phyloP scores from a whole-genome alignment of 2,888 invertebrate species.

The Amblyjoppa fuscipennis region DNA sequence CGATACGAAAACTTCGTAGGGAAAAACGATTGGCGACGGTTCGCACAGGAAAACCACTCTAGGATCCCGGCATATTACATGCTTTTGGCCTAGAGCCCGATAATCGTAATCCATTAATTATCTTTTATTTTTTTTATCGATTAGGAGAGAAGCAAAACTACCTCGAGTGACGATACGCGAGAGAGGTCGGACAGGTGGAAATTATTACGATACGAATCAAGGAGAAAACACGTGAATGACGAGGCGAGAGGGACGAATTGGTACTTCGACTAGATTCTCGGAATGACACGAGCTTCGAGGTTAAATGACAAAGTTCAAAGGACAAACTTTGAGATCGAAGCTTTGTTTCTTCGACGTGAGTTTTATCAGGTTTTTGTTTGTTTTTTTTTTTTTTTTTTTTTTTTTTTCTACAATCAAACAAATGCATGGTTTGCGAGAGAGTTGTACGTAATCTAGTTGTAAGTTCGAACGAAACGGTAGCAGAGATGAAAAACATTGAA shows the following conservation, averaged over 20 bases:
- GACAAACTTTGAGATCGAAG: background rate
- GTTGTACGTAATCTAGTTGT: background rate
- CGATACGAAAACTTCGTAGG: slow-evolving; percentile 46
- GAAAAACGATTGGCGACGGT: slow-evolving; percentile 31
- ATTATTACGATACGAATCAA: background rate
- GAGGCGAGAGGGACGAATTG: background rate
- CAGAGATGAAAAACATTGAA: background rate
- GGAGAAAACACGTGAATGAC: background rate
- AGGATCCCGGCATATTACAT: background rate
- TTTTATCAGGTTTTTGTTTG: background rate
- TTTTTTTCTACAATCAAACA: background rate
- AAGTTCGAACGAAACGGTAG: background rate
- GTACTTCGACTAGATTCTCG: background rate
- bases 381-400: background rate
- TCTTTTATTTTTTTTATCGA: background rate
- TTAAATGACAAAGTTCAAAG: slow-evolving; percentile 5
- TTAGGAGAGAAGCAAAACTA: background rate
- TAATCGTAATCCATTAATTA: background rate
- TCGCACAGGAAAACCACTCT: slow-evolving; percentile 26
- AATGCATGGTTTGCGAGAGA: background rate
- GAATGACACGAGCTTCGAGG: slow-evolving; percentile 1
- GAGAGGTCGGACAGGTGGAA: background rate
- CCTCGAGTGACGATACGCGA: background rate
- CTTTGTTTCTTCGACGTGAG: background rate
- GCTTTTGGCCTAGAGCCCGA: background rate